Evolutionary conservation across 2,888 invertebrate species (phyloP).

Genomic region (Odontocolon sp.): DNA sequence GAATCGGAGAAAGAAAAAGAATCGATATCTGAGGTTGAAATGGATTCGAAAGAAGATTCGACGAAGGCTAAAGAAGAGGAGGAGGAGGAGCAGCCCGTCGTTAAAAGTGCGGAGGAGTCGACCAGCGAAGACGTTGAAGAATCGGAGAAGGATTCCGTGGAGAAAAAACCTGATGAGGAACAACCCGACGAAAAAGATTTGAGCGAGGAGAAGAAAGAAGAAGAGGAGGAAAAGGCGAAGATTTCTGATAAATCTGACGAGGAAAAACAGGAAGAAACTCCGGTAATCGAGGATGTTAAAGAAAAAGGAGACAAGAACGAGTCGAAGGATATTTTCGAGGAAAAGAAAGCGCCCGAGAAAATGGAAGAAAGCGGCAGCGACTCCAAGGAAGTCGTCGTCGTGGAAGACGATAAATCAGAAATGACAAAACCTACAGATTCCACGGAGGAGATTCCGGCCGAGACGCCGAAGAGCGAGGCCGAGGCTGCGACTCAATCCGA

Average conservation of each 20-base stretch:
- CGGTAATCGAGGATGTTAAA: constrained; percentile 57
- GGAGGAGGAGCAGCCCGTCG: constrained; percentile 22
- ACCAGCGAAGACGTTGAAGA: constrained; percentile 56
- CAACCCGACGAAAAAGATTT: constrained; percentile 58
- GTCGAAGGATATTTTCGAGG: constrained; percentile 59
- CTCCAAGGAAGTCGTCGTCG: constrained; percentile 30
- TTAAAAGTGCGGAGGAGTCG: constrained; percentile 56
- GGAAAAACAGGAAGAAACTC: constrained; percentile 53
- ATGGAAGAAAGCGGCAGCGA: constrained; percentile 16
- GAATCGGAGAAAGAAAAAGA: constrained; percentile 43
- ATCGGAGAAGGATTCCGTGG: constrained; percentile 61
- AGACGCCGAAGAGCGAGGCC: constrained; percentile 11
- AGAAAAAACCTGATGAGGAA: constrained; percentile 58
- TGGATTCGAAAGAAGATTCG: not conserved
- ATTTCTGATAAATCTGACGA: constrained; percentile 17
- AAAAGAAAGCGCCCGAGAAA: constrained; percentile 61
- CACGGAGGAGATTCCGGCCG: not conserved
- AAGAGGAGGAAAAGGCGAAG: not conserved
- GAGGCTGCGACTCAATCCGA: constrained; percentile 26
- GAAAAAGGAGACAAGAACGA: constrained; percentile 57
- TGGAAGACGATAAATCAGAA: constrained; percentile 35
- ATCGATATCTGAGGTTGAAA: constrained; percentile 19
- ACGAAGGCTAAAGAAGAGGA: constrained; percentile 26
- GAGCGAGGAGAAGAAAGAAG: constrained; percentile 54
- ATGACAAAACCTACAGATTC: constrained; percentile 10